phyloP scores from a whole-genome alignment of 2,797 vertebrate species.

The Falco peregrinus region DNA sequence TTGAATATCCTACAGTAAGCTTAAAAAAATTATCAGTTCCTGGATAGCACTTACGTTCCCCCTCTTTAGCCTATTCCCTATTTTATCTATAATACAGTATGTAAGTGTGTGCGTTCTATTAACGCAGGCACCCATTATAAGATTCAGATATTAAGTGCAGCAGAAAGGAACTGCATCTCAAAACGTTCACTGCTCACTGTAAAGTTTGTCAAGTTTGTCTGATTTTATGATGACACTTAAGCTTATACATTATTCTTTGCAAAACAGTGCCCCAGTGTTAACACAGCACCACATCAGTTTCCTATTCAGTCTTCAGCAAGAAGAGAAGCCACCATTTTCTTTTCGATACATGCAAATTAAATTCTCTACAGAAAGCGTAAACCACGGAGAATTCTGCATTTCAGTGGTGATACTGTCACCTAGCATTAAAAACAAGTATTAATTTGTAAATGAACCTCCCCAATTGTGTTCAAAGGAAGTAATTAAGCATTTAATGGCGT shows the following conservation, averaged over 20 bases:
- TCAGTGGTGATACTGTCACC: slow-evolving; percentile 34
- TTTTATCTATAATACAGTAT: not conserved
- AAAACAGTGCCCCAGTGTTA: not conserved
- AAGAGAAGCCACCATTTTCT: slow-evolving; percentile 58
- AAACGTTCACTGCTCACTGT: not conserved
- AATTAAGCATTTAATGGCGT: slow-evolving; percentile 42
- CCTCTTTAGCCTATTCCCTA: not conserved
- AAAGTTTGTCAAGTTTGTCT: slow-evolving; percentile 39
- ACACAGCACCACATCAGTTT: not conserved
- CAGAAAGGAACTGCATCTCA: not conserved
- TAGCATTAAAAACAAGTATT: slow-evolving; percentile 39
- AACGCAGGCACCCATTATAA: not conserved
- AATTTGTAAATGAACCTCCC: slow-evolving; percentile 28
- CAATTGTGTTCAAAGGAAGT: slow-evolving; percentile 4
- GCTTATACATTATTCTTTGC: not conserved
- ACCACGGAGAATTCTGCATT: not conserved
- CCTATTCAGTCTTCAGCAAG: not conserved
- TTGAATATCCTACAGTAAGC: not conserved
- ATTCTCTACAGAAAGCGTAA: slow-evolving; percentile 23
- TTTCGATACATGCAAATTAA: slow-evolving; percentile 55
- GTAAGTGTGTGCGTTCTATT: not conserved
- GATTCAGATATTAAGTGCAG: not conserved
- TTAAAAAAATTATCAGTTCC: slow-evolving; percentile 10
- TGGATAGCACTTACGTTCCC: not conserved
- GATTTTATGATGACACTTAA: not conserved